Base-by-base conservation (phyloP, 1,140 invertebrate species). In the Pseudomyrmex concolor region DNA sequence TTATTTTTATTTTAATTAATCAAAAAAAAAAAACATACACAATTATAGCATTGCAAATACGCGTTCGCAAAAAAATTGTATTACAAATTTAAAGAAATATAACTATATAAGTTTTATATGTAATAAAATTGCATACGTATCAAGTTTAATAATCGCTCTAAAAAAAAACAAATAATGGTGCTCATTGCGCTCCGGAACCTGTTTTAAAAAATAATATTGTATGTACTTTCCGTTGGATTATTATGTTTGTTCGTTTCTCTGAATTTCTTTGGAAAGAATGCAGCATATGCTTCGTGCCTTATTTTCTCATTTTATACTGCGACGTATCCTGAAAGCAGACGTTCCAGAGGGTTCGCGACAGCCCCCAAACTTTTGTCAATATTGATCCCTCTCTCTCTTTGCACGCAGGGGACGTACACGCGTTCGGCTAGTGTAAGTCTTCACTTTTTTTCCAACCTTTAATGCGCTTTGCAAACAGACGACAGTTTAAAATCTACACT, bases 391-490 rank as follows among this genome's bases (percentile, higher is more conserved):
- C 51, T 54, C 67, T 9, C 72, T 12, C 72, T 76, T 70, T 59
- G 66, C 64, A 43, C 70, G 45, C 70, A 54, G 25, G 62, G 45
- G n/a, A 50, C 12, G 10, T 45, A 17, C 25, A 73, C 25, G 10
- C 25, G 10, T 55, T 51, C 51, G 2, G 17, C 60, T 50, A 83
- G 76, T 73, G 86, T 89, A 86, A 84, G 87, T 64, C 51, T 59
- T 77, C 54, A 84, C 88, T 34, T 34, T 88, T 88, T 89, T 89
- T 84, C 86, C 83, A 84, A 86, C 86, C 87, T 84, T 88, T 89
- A 86, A 88, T 85, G 60, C 70, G 10, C 67, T 76, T 51, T 45
- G 51, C 71, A 88, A 89, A 88, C 70, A 81, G 15, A 48, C 70
- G 45, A 43, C 55, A 70, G 22, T 50, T 59, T 50, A 17, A 63